phyloP scores from a whole-genome alignment of 2,797 vertebrate species.

The Pantherophis alleghaniensis region DNA sequence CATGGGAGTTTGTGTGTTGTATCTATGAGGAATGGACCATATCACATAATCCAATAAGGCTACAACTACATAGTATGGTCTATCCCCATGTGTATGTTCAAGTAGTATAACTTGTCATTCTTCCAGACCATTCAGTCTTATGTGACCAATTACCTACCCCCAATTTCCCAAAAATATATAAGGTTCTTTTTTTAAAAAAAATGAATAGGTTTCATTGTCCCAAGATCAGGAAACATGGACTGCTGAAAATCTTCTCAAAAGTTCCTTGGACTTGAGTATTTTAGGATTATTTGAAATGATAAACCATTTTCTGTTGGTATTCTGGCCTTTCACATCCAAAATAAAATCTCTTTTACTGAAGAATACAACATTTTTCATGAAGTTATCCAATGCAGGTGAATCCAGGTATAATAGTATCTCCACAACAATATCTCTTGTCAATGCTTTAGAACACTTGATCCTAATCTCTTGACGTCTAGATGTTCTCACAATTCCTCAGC shows the following conservation, averaged over 20 bases:
- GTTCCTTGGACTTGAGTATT: slow-evolving; percentile 2
- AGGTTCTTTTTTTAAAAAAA: neutral
- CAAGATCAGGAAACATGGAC: neutral
- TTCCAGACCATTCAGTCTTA: neutral
- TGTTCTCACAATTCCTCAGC: neutral
- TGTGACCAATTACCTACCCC: neutral
- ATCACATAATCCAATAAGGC: neutral
- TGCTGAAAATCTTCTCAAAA: neutral
- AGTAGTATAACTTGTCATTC: neutral
- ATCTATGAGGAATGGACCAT: neutral
- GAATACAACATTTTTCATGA: neutral
- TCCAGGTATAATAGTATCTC: neutral
- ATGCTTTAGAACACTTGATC: neutral
- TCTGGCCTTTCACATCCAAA: slow-evolving; percentile 3
- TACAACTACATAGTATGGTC: neutral
- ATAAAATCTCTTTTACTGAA: slow-evolving; percentile 7
- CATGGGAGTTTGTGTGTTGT: neutral
- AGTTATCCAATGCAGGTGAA: neutral
- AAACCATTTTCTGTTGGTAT: slow-evolving; percentile 1
- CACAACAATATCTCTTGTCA: neutral
- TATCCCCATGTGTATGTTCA: neutral
- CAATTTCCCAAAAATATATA: neutral
- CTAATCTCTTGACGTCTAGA: neutral
- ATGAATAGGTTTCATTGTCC: slow-evolving; percentile 1
- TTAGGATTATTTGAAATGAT: slow-evolving; percentile 3